Base-by-base conservation (phyloP, 2,113 vertebrate genomes). In the Pholis gunnellus region DNA sequence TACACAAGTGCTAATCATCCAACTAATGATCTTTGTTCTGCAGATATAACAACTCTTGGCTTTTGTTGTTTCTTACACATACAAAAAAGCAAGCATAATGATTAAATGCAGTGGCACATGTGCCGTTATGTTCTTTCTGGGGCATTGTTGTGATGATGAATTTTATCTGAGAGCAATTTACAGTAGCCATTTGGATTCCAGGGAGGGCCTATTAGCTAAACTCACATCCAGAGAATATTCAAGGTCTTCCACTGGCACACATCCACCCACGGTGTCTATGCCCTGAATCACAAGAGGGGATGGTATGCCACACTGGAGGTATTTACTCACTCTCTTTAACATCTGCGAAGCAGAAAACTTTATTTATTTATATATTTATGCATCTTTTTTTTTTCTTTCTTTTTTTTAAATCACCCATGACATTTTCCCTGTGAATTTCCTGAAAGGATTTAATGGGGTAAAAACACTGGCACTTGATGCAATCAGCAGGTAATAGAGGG, bases 1-100 rank as follows among this genome's bases (percentile, higher is more conserved):
- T 83, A 84, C 83, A 91, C 87, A 87, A 90, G 84, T 89, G 84
- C 84, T 87, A 86, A 92, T 93, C 87, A 90, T 78, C 72, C 86
- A 68, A 71, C 89, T 92, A 93, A 92, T 91, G 64, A 89, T 91
- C 77, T 92, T 87, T 92, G 81, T 91, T 92, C 81, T 74, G 63
- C 18, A 5, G 52, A 81, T 92, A 92, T 81, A 85, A 88, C 25
- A 65, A 77, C 64, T 88, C 79, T 72, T 44, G 34, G 60, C 84
- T 82, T 87, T 79, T 75, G 72, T 87, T 83, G 29, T 82, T 74
- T 87, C 20, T 77, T 48, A 54, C 40, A 82, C 78, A 73, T 68
- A 83, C 65, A 81, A 83, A 59, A 48, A 69, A 83, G 77, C 22
- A 71, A 75, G 15, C 0, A 20, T 10, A 54, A 36, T 79, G 40